phyloP scores from a whole-genome alignment of 2,797 vertebrate species.

The Discoglossus pictus region DNA sequence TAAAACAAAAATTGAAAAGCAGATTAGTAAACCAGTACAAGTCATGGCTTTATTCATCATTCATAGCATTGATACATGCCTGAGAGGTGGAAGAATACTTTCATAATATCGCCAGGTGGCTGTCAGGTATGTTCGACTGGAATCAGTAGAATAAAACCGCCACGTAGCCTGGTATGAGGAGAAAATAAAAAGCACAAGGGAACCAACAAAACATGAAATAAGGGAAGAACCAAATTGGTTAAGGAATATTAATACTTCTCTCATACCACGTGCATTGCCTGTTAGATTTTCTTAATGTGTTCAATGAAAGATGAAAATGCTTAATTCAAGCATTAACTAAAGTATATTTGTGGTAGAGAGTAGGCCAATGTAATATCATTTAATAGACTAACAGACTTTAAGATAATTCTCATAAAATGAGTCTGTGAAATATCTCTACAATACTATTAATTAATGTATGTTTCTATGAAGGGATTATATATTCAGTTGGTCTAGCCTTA shows the following conservation, averaged over 20 bases:
- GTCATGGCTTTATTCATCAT: slow-evolving; percentile 69
- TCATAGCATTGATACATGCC: slow-evolving; percentile 82
- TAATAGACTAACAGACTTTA: too few relatives aligned
- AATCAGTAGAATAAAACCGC: slow-evolving; percentile 81
- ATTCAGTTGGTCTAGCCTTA: too few relatives aligned
- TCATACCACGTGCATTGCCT: slow-evolving; percentile 39
- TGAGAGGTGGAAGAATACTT: slow-evolving; percentile 79
- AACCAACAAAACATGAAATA: slow-evolving; percentile 61
- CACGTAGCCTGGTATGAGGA: slow-evolving; percentile 79
- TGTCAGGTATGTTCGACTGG: slow-evolving; percentile 75
- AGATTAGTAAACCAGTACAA: slow-evolving; percentile 79
- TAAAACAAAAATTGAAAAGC: slow-evolving; percentile 75
- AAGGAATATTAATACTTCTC: slow-evolving; percentile 40
- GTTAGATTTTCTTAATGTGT: slow-evolving; percentile 4
- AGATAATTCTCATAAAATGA: too few relatives aligned
- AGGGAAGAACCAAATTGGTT: slow-evolving; percentile 50
- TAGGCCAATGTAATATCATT: too few relatives aligned
- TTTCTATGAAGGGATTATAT: too few relatives aligned
- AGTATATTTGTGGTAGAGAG: too few relatives aligned
- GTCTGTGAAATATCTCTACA: too few relatives aligned
- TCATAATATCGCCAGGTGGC: slow-evolving; percentile 82
- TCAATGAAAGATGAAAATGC: not conserved
- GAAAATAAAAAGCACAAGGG: slow-evolving; percentile 72
- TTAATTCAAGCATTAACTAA: too few relatives aligned
- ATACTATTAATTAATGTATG: too few relatives aligned